Evolutionary conservation across 2,888 invertebrate genomes (phyloP), one percentile per base, ranked within the genome.

Genomic region (Meghimatium bilineatum): DNA sequence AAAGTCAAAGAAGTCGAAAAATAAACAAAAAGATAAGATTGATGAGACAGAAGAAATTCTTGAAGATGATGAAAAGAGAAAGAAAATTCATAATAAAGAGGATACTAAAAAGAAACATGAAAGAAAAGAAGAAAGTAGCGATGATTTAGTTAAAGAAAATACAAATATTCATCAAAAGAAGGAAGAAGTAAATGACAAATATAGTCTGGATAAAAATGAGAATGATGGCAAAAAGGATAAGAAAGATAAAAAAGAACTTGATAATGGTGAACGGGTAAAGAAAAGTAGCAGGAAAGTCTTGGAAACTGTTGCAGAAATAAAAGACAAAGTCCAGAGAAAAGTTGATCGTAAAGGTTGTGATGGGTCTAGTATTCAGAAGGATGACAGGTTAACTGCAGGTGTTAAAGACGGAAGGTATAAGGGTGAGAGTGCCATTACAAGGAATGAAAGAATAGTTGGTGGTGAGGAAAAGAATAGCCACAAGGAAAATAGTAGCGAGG

Each of bases 1-100:
- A 56, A 81, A 81, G 32, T 34, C 32, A 32, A 71, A 81, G 38
- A 44, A 63, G 3, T 44, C 32, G 44, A 49, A 49, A 74, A 81
- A 74, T 32, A 60, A 44, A 34, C 36, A 32, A 26, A 56, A 66
- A 63, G 29, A 44, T 74, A 60, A 74, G 34, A 74, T 20, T 44
- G 14, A n/a, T 32, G n/a, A 74, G 36, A 32, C 38, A 1, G 0
- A 23, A 29, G 60, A 26, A 69, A 60, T 23, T 74, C n/a, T 63
- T 44, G 52, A 34, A 52, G 66, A 49, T 29, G 44, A 20, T 77
- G 69, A n/a, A 69, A 71, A 67, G n/a, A 44, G 14, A 44, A n/a
- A 36, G 2, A 71, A 36, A 36, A 71, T 36, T 38, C 1, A n/a
- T n/a, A 10, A 72, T n/a, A 29, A 29, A 14, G n/a, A 44, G 6